Evolutionary conservation across 2,797 vertebrate species (phyloP), one percentile per base, ranked within the genome.

Genomic region (Tapirus indicus): DNA sequence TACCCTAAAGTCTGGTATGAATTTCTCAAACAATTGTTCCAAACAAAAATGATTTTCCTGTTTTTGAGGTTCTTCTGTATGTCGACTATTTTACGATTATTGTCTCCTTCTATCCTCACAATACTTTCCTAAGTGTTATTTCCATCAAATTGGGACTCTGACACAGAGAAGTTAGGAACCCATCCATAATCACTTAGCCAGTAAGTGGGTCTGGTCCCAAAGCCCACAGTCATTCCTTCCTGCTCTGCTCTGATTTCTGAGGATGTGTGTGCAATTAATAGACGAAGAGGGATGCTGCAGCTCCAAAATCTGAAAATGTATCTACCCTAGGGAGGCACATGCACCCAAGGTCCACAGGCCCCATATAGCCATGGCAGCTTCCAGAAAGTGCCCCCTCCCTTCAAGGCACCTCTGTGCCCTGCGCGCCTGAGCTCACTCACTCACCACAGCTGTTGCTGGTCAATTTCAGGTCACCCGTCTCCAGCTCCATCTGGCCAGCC

Each of bases 381-480:
- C 62, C 72, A 35, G 29, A 32, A 38, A 32, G 47, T n/a, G 54
- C 1, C 7, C 20, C 60, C 17, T 23, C 41, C n/a, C 20, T 11
- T 4, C 44, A 16, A 5, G 58, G 0, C 2, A 12, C 32, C 27
- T 38, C 58, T 2, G 17, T 54, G 38, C 32, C 87, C 41, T 58
- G 47, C 38, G 1, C 0, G 6, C 7, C 5, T 21, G 17, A 27
- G 25, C 27, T 74, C 82, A 25, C 68, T n/a, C 52, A 62, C 54
- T 21, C 41, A 92, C 35, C 8, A 7, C 4, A 11, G 17, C 25
- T 54, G 17, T 47, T 41, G 32, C 68, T 96, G 82, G 21, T 96
- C 92, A 10, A 13, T 97, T 97, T 14, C 93, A 98, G 98, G 96
- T 89, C 89, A 35, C 8, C 27, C 9, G 0, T 35, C 93, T 80